phyloP scores from a whole-genome alignment of 2,797 vertebrate species.

The Sphaeramia orbicularis region DNA sequence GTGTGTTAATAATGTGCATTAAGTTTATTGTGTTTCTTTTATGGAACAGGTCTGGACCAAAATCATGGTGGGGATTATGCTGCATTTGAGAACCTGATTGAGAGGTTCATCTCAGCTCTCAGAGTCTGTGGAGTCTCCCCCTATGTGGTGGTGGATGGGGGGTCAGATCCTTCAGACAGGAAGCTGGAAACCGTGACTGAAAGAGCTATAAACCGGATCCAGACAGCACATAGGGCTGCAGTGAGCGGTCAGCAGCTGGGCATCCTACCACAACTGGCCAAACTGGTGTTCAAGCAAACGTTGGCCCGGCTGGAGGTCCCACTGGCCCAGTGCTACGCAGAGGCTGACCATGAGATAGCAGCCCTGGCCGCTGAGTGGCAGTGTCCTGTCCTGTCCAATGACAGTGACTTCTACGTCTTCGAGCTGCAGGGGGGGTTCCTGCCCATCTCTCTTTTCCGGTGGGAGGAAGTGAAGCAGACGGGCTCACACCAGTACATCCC shows the following conservation, averaged over 20 bases:
- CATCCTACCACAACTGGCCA: slow-evolving; percentile 80
- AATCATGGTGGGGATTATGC: slow-evolving; percentile 89
- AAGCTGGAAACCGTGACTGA: slow-evolving; percentile 78
- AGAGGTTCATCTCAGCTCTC: slow-evolving; percentile 83
- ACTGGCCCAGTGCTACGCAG: slow-evolving; percentile 86
- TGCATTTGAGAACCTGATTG: slow-evolving; percentile 70
- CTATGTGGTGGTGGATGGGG: slow-evolving; percentile 89
- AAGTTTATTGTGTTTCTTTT: neutral
- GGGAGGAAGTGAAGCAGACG: slow-evolving; percentile 65
- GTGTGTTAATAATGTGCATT: neutral
- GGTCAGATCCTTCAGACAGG: slow-evolving; percentile 78
- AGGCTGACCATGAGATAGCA: slow-evolving; percentile 88
- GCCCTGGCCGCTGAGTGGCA: slow-evolving; percentile 87
- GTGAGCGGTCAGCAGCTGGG: slow-evolving; percentile 3
- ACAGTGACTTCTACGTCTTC: slow-evolving; percentile 92
- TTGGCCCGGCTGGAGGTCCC: slow-evolving; percentile 81
- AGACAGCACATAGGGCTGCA: slow-evolving; percentile 69
- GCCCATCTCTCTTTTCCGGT: slow-evolving; percentile 84
- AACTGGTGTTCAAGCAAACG: slow-evolving; percentile 85
- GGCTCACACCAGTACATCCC: slow-evolving; percentile 70
- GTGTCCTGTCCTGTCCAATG: slow-evolving; percentile 88
- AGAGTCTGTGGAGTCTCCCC: slow-evolving; percentile 80
- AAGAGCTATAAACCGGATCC: slow-evolving; percentile 72
- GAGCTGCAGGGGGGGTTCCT: slow-evolving; percentile 84
- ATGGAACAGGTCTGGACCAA: slow-evolving; percentile 71